phyloP scores from a whole-genome alignment of 2,113 vertebrate species.

The Collichthys lucidus region DNA sequence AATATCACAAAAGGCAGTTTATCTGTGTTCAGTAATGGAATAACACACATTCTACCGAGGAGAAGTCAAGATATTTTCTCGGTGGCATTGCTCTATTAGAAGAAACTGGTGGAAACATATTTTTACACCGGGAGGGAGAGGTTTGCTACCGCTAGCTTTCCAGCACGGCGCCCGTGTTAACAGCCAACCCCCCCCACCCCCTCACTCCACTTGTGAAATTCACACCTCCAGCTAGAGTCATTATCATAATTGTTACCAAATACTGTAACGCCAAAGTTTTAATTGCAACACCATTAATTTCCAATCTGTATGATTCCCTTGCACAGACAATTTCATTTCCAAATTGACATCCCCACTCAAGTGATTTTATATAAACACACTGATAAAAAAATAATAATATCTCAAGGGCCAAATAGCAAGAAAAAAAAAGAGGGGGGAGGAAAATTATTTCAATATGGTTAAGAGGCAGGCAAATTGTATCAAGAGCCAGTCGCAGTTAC shows the following conservation, averaged over 20 bases:
- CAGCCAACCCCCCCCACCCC: constrained; percentile 16
- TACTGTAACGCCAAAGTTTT: constrained; percentile 80
- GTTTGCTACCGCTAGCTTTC: constrained; percentile 48
- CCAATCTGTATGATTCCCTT: constrained; percentile 77
- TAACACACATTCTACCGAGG: constrained; percentile 59
- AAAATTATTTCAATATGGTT: constrained; percentile 66
- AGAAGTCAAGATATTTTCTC: constrained; percentile 56
- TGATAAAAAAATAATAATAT: constrained; percentile 79
- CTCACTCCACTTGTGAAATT: constrained; percentile 65
- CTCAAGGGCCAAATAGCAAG: constrained; percentile 69
- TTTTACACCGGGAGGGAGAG: constrained; percentile 25
- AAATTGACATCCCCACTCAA: constrained; percentile 79
- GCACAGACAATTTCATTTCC: constrained; percentile 79
- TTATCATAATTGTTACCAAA: constrained; percentile 84
- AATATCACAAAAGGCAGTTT: constrained; percentile 76
- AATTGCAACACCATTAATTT: constrained; percentile 83
- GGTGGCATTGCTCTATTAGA: constrained; percentile 57
- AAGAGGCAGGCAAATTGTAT: constrained; percentile 62
- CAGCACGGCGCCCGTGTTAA: constrained; percentile 57
- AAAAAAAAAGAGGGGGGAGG: constrained; percentile 12
- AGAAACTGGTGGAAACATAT: constrained; percentile 32
- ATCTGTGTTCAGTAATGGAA: constrained; percentile 72
- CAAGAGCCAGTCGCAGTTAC: constrained; percentile 56
- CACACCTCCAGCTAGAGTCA: constrained; percentile 82
- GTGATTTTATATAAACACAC: constrained; percentile 80